Percentiles rank a stretch among this genome's conserved stretches.
These are phyloP conservation scores for Hylomyscus alleni DNA, from an alignment of 2,797 vertebrate genomes.

Conservation along the genomic window DNA sequence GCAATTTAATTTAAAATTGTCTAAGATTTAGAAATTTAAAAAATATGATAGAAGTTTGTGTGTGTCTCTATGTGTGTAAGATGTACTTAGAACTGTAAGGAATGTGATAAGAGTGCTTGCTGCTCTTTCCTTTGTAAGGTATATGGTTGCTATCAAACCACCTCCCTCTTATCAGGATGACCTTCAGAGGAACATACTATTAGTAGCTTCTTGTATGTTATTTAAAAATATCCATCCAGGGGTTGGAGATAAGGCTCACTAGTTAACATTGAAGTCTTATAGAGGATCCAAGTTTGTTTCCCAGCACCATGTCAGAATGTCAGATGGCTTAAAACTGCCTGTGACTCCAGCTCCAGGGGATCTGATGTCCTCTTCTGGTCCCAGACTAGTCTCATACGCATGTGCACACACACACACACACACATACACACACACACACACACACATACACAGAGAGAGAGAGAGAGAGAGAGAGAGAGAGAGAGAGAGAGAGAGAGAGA, in stretches of 20 bases:
- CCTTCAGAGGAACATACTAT: background rate
- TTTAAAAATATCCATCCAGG: background rate
- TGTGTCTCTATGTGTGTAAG: background rate
- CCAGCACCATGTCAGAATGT: too few relatives aligned
- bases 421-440: too few relatives aligned
- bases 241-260: background rate
- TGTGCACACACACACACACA: too few relatives aligned
- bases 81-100: background rate
- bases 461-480: too few relatives aligned
- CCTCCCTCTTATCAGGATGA: background rate
- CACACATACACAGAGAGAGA: background rate
- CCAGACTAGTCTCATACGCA: background rate
- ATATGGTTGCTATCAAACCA: background rate
- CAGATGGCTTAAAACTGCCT: background rate
- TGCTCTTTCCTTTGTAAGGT: background rate
- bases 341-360: background rate
- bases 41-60: background rate
- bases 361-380: background rate
- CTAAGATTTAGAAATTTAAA: background rate
- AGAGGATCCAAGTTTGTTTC: background rate
- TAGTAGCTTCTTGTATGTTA: background rate
- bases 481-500: background rate
- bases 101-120: background rate
- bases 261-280: background rate
- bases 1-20: background rate